Base-by-base conservation (phyloP, 1,140 invertebrate genomes). In the Megathymus violae region DNA sequence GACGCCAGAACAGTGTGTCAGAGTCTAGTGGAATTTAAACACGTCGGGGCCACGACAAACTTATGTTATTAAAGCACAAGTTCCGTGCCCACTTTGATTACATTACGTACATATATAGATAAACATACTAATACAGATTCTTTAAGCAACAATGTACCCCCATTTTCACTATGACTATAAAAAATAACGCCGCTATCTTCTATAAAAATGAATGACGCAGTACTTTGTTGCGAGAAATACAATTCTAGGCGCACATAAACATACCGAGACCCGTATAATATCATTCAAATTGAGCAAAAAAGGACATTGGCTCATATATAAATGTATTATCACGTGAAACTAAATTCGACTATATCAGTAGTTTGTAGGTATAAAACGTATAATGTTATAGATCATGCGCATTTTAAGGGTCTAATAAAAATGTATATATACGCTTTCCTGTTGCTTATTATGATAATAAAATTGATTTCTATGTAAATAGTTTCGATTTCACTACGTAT, bases 31-130 rank as follows among this genome's bases (percentile, higher is more conserved):
- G 73, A 83, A 85, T 85, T 85, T 83, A 76, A 82, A 81, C 79
- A 76, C 78, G 69, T 62, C 62, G 66, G 66, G 69, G 50, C 73
- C 59, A 73, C 73, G 80, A 71, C 78, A 74, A 85, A 85, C 78
- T 88, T 85, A 70, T 69, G 76, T 84, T 85, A 85, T 84, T 84
- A 85, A 85, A 69, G 74, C 66, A 67, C 71, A 74, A 46, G 48
- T 62, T 44, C 27, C 69, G 54, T 66, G 73, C 72, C 74, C 73
- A 76, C 69, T 77, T 76, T 74, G 62, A 67, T 69, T 71, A 66
- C 64, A 62, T 69, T 41, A 25, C 19, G 41, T 41, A 51, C 19
- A 54, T 41, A 51, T 15, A 54, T 54, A 25, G 14, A 43, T 13
- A 1, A 19, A 17, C 16, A 13, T 14, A 22, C 10, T 16, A 11